Evolutionary conservation across 35 echinoderm and acorn worm genomes (phyloP), one percentile per base, ranked within the genome.

Genomic region (Amphiura filiformis): DNA sequence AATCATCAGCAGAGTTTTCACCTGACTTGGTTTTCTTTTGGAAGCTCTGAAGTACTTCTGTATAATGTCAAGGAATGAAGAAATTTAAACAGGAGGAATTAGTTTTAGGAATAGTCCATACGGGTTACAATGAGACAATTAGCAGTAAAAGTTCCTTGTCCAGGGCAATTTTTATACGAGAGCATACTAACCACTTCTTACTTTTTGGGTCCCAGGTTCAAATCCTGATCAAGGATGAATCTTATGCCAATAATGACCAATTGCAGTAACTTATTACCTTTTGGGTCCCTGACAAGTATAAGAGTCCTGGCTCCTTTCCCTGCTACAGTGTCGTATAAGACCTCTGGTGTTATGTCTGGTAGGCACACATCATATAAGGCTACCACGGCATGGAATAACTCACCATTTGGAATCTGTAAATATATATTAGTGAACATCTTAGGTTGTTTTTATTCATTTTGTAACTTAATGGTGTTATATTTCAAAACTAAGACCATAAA

Each of bases 271-370:
- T n/a, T n/a, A n/a, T n/a, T 37, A 98, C 96, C 96, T 87, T 91
- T 79, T 41, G 77, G 76, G 88, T 87, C 88, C 81, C 96, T 85
- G 36, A 94, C 37, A n/a, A 94, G 90, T 15, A 94, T 31, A 0
- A 94, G 20, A 78, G 92, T 98, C 38, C 78, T 92, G 0, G 93
- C 92, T 89, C 87, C 94, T 80, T 98, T 98, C 22, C 89, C 96
- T 87, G 85, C 91, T 42, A 98, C 96, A 31, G 96, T 98, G 31
- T 86, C 80, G 75, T 98, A 98, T 5, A 98, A 84, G 1, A 98
- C 96, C 76, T 94, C 93, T 37, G 92, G 96, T 78, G 96, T 98
- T 22, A 98, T 98, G 32, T 98, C 96, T 86, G 96, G 96, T 17
- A 98, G 56, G 76, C 92, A 94, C 0, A 84, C 78, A 78, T 98